Conservation (phyloP, 2,888 invertebrate genomes). For the Rhagium mordax region DNA sequence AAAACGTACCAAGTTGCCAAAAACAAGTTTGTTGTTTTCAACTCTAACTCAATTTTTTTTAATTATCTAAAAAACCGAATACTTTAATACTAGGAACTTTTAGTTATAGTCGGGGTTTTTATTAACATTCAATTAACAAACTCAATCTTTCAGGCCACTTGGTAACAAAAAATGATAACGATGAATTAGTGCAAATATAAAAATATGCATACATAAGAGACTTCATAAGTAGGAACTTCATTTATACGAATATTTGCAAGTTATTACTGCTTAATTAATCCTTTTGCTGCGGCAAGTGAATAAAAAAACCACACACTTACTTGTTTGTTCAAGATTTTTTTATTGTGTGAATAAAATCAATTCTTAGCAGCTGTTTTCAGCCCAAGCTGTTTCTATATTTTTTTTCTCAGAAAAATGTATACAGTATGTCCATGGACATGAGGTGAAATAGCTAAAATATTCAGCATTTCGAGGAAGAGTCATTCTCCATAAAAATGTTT, state of each 20-base stretch:
- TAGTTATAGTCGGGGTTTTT: neutral
- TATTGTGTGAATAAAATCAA: no score
- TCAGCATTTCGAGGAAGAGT: no score
- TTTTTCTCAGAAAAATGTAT: no score
- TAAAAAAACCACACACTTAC: no score
- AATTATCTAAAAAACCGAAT: neutral
- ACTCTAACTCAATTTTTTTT: neutral
- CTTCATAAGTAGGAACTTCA: neutral
- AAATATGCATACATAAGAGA: slow-evolving; percentile 5
- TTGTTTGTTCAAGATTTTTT: no score
- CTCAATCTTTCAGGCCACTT: slow-evolving; percentile 7
- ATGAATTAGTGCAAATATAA: neutral
- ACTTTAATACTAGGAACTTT: slow-evolving; percentile 6
- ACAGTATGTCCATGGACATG: no score
- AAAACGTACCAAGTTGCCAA: neutral
- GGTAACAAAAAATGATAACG: neutral
- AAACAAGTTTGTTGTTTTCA: neutral
- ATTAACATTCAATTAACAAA: neutral
- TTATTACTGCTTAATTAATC: neutral
- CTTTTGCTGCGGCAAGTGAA: no score
- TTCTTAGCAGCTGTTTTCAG: no score
- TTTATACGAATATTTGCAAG: neutral
- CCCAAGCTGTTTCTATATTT: no score
- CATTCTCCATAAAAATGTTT: no score
- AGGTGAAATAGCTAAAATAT: no score